Evolutionary conservation across 2,113 vertebrate genomes (phyloP).

Genomic region (Albula goreensis): DNA sequence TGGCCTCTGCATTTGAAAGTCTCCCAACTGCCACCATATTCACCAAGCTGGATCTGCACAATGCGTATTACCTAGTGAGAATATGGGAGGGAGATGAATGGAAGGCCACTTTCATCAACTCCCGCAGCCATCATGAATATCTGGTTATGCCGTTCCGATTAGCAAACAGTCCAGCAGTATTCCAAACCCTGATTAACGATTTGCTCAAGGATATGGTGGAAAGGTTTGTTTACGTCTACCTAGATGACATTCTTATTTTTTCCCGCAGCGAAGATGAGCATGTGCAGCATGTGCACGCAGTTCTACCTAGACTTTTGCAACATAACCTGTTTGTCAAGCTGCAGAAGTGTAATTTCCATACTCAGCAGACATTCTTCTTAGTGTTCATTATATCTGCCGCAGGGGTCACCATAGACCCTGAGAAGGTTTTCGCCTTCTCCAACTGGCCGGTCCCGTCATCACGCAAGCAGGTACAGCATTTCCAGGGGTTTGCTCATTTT

Average conservation of each 20-base stretch:
- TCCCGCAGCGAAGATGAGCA: background rate
- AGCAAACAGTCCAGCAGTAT: background rate
- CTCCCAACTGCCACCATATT: background rate
- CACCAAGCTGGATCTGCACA: background rate
- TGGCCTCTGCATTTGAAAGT: background rate
- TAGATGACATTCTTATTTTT: background rate
- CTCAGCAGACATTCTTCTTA: no score
- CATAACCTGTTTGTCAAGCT: no score
- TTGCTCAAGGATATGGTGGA: background rate
- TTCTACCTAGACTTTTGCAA: no score
- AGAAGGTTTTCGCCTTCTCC: no score
- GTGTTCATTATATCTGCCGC: no score
- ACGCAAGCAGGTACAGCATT: no score
- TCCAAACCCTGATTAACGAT: constrained; percentile 1
- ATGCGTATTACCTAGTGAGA: constrained; percentile 1
- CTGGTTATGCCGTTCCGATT: no score
- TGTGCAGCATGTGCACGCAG: background rate
- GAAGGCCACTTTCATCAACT: background rate
- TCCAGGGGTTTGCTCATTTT: no score
- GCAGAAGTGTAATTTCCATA: no score
- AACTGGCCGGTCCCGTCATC: no score
- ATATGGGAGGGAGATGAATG: background rate
- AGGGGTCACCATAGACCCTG: no score
- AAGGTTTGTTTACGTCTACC: background rate
- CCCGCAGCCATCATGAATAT: no score